A percentile compares a stretch with the other conserved stretches of the same genome.
Conservation (phyloP, 2,113 vertebrate genomes). For the Guaruba guarouba region DNA sequence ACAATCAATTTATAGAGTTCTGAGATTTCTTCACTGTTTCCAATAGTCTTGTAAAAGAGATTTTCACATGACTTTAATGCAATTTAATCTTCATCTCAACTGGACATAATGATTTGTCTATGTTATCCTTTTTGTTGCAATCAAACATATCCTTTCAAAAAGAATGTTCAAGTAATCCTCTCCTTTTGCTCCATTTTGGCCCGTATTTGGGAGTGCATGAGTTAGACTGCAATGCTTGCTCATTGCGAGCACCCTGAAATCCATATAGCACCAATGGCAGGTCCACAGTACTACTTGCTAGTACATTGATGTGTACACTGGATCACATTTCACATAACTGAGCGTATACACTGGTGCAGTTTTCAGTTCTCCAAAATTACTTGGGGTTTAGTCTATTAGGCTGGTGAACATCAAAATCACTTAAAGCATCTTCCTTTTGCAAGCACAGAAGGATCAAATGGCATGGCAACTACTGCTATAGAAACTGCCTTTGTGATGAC, state of each 20-base stretch:
- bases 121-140: not conserved
- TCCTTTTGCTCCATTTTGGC: not conserved
- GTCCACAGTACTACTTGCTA: not conserved
- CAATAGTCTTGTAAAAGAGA: not conserved
- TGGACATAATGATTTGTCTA: not conserved
- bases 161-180: not conserved
- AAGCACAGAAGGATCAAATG: not conserved
- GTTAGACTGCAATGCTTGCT: not conserved
- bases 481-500: not conserved
- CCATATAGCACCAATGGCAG: fast-evolving
- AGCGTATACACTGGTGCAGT: fast-evolving
- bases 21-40: not conserved
- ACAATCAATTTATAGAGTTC: not conserved
- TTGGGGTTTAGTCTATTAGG: not conserved
- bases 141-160: not conserved
- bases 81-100: not conserved
- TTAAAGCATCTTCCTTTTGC: not conserved
- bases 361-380: fast-evolving
- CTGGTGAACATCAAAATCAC: not conserved
- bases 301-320: fast-evolving
- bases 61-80: not conserved
- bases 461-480: not conserved
- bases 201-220: not conserved
- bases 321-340: fast-evolving
- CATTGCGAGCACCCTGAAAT: not conserved